These are phyloP conservation scores for Phainopepla nitens DNA, from an alignment of 2,113 vertebrate genomes.

Conservation along the genomic window DNA sequence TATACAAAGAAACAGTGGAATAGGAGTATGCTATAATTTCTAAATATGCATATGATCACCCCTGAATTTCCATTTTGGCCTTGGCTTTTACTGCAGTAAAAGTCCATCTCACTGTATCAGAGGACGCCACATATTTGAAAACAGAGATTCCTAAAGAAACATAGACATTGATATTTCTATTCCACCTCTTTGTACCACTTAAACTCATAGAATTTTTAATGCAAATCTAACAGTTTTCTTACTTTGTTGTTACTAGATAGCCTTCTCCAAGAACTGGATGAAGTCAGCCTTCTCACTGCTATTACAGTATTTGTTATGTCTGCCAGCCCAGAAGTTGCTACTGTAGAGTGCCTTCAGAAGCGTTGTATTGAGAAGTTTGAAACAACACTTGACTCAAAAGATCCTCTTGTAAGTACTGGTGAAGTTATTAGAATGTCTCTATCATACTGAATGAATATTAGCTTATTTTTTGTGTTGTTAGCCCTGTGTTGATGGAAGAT, in stretches of 20 bases:
- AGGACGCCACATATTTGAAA: background rate
- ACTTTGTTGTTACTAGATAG: slow-evolving; percentile 45
- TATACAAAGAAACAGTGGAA: background rate
- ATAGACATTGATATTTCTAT: background rate
- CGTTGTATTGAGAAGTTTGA: slow-evolving; percentile 82
- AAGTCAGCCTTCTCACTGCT: slow-evolving; percentile 82
- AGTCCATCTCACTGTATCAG: background rate
- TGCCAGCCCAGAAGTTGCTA: slow-evolving; percentile 80
- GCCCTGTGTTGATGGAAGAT: background rate
- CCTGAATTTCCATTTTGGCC: background rate
- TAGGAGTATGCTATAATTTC: background rate
- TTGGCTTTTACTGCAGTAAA: background rate
- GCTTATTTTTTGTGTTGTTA: background rate
- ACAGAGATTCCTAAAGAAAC: background rate
- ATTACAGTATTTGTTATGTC: slow-evolving; percentile 86
- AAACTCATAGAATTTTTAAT: background rate
- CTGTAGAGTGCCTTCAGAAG: slow-evolving; percentile 76
- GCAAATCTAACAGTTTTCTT: background rate
- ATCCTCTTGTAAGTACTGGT: slow-evolving; percentile 77
- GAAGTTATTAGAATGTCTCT: background rate
- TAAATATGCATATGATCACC: background rate
- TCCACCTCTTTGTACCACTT: background rate
- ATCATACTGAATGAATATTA: background rate
- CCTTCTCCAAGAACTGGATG: slow-evolving; percentile 68
- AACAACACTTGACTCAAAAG: slow-evolving; percentile 78